A percentile compares a stretch with the other conserved stretches of the same genome.
These are phyloP conservation scores for Drosophila lowei DNA, from an alignment of 1,140 invertebrate species.

Conservation along the genomic window DNA sequence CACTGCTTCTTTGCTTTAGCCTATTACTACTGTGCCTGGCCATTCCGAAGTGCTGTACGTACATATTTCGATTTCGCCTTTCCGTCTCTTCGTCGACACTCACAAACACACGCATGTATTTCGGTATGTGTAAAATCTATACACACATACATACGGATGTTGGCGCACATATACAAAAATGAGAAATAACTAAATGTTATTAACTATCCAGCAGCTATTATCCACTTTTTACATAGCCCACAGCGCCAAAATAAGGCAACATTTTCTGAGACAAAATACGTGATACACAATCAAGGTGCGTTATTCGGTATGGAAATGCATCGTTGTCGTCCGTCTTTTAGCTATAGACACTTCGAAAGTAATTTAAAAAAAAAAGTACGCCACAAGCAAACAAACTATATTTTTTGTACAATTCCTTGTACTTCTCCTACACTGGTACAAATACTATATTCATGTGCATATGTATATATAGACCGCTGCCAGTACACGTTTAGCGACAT, in stretches of 20 bases:
- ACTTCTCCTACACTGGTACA: conserved; percentile 50
- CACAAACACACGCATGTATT: conserved; percentile 59
- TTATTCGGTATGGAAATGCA: not conserved
- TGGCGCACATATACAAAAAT: conserved; percentile 68
- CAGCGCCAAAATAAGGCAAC: not conserved
- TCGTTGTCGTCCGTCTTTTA: conserved; percentile 14
- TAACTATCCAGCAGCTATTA: conserved; percentile 7
- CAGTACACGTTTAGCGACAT: conserved; percentile 68
- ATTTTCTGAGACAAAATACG: not conserved
- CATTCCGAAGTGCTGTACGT: conserved; percentile 74
- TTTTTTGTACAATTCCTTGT: conserved; percentile 65
- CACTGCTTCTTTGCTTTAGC: conserved; percentile 50
- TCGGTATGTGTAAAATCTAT: conserved; percentile 64
- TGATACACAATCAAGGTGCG: not conserved
- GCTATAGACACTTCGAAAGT: conserved; percentile 6
- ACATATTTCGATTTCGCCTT: conserved; percentile 60
- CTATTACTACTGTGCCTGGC: conserved; percentile 68
- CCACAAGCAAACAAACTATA: conserved; percentile 33
- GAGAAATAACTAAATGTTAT: conserved; percentile 36
- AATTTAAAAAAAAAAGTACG: conserved; percentile 28
- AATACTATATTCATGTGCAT: conserved; percentile 54
- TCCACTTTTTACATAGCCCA: conserved; percentile 7
- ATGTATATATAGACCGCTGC: conserved; percentile 70
- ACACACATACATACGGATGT: conserved; percentile 58
- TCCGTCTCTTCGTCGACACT: conserved; percentile 65